Conservation (phyloP, 2,113 vertebrate genomes). For the Hoplias malabaricus region DNA sequence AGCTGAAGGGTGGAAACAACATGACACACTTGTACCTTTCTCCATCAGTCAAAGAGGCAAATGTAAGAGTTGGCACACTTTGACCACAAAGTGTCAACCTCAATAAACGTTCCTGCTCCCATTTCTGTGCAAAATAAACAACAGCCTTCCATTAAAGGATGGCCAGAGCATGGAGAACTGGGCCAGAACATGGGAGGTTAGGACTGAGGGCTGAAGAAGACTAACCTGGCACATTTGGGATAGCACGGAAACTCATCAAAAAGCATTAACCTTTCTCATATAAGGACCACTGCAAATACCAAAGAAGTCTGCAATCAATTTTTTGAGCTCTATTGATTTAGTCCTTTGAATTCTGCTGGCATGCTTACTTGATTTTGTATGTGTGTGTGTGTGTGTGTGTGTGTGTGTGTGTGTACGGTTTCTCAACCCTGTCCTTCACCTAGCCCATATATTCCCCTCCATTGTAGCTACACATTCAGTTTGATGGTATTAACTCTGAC, state of each 20-base stretch:
- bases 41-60: constrained; percentile 62
- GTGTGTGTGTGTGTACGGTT: background rate
- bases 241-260: constrained; percentile 12
- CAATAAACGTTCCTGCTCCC: constrained; percentile 59
- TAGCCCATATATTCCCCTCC: background rate
- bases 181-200: constrained; percentile 30
- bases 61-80: constrained; percentile 57
- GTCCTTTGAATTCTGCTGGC: background rate
- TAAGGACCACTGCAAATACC: background rate
- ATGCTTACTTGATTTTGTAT: too few species aligned
- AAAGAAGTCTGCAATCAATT: background rate
- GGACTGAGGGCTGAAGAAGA: constrained; percentile 9
- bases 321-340: background rate
- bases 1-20: constrained; percentile 44
- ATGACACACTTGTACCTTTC: constrained; percentile 30
- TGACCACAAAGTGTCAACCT: constrained; percentile 61
- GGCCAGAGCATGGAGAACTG: background rate
- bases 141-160: constrained; percentile 31
- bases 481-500: constrained; percentile 1
- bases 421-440: background rate
- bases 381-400: too few species aligned
- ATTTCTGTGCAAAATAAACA: constrained; percentile 61
- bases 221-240: constrained; percentile 1
- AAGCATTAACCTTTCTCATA: constrained; percentile 8
- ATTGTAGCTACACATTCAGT: background rate